These are phyloP conservation scores for Rhea americana DNA, from an alignment of 2,113 vertebrate species.

Conservation along the genomic window DNA sequence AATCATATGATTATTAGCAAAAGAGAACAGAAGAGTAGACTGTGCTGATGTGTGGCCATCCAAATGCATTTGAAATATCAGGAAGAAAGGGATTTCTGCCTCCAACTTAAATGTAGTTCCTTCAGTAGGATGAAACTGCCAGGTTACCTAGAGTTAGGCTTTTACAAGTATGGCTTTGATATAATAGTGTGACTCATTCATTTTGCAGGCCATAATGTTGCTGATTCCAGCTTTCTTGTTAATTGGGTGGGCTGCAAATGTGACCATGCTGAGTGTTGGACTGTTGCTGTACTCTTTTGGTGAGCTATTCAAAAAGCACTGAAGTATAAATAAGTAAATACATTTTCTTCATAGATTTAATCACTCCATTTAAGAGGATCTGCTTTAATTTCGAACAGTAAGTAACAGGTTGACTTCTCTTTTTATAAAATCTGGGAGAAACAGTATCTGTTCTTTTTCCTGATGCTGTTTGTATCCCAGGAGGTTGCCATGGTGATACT, in stretches of 20 bases:
- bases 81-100: background rate
- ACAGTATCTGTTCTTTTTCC: background rate
- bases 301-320: conserved; percentile 70
- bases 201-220: conserved; percentile 84
- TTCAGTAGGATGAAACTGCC: background rate
- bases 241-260: conserved; percentile 84
- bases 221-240: conserved; percentile 91
- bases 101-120: background rate
- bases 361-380: background rate
- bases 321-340: background rate
- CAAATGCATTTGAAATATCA: background rate
- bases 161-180: background rate
- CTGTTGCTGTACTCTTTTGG: conserved; percentile 91
- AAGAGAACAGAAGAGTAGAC: background rate
- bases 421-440: background rate
- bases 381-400: background rate
- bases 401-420: background rate
- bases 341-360: background rate
- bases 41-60: background rate
- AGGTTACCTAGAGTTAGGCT: background rate
- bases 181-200: background rate
- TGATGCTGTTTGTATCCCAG: background rate
- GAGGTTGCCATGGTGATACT: background rate
- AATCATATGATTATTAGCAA: background rate
- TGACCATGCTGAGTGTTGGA: conserved; percentile 82